A percentile compares a stretch with the other conserved stretches of the same genome.
Evolutionary conservation across 2,888 invertebrate species (phyloP).

Genomic region (Perithous albicinctus): DNA sequence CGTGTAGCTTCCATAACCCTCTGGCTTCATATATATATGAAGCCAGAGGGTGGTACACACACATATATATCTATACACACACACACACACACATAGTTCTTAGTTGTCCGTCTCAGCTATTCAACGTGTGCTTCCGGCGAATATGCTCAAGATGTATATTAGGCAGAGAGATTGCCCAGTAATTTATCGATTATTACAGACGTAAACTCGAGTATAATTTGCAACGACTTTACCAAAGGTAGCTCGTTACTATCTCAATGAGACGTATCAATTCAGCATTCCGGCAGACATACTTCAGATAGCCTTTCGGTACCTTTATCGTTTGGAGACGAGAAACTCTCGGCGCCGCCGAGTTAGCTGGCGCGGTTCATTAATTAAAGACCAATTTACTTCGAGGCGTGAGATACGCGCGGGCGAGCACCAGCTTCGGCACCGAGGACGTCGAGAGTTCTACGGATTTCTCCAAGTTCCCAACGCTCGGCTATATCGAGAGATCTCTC

Average conservation of each 20-base stretch:
- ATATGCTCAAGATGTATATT: conserved; percentile 15
- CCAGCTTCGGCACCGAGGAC: conserved; percentile 43
- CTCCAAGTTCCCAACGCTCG: conserved; percentile 43
- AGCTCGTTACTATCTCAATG: conserved; percentile 1
- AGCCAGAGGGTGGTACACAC: too few species aligned
- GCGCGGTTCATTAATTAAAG: conserved; percentile 83
- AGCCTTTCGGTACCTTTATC: conserved; percentile 27
- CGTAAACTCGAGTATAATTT: conserved; percentile 1
- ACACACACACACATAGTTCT: conserved; percentile 12
- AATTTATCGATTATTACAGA: conserved; percentile 7
- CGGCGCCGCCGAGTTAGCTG: conserved; percentile 59
- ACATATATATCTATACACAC: background rate
- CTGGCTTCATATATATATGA: background rate
- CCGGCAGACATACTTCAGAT: background rate
- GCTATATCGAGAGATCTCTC: conserved; percentile 36
- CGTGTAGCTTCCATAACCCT: conserved; percentile 38
- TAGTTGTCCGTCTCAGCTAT: conserved; percentile 30
- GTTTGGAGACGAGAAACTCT: conserved; percentile 49
- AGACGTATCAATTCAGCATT: conserved; percentile 34
- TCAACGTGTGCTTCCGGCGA: conserved; percentile 16
- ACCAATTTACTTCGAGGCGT: conserved; percentile 80
- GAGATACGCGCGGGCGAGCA: conserved; percentile 68
- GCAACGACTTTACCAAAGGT: background rate
- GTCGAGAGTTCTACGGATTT: conserved; percentile 63
- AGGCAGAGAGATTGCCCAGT: background rate